Evolutionary conservation across 2,113 vertebrate genomes (phyloP).

Genomic region (Corythoichthys haematopterus): DNA sequence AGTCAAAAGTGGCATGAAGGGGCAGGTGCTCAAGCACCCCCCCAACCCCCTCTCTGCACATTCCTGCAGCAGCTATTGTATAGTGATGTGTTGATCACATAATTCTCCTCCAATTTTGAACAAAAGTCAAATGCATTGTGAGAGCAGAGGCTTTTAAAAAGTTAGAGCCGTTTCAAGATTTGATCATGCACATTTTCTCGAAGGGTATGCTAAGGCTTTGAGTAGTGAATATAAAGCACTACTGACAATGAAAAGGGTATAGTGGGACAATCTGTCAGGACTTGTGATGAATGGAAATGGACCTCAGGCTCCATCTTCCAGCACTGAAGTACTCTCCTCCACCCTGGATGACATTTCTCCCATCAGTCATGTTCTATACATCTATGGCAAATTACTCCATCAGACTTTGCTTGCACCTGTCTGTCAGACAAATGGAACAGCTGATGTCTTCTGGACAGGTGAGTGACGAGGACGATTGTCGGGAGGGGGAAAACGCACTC

Average conservation of each 20-base stretch:
- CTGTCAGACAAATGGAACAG: conserved; percentile 40
- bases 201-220: conserved; percentile 11
- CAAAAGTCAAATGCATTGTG: too few species aligned
- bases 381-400: conserved; percentile 74
- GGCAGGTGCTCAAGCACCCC: too few species aligned
- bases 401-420: conserved; percentile 57
- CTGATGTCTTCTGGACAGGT: conserved; percentile 65
- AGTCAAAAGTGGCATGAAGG: too few species aligned
- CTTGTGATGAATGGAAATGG: conserved; percentile 47
- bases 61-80: too few species aligned
- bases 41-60: too few species aligned
- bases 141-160: too few species aligned
- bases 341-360: conserved; percentile 65
- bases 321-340: conserved; percentile 24
- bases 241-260: conserved; percentile 41
- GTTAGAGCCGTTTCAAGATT: not conserved
- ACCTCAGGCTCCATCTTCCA: conserved; percentile 37
- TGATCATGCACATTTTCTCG: conserved; percentile 16
- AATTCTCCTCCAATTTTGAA: too few species aligned
- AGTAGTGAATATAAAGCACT: conserved; percentile 23
- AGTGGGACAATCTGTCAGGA: conserved; percentile 49
- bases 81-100: too few species aligned
- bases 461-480: conserved; percentile 67
- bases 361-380: conserved; percentile 53
- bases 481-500: conserved; percentile 24